Base-by-base conservation (phyloP, 2,888 invertebrate species). In the Microdon myrmicae region DNA sequence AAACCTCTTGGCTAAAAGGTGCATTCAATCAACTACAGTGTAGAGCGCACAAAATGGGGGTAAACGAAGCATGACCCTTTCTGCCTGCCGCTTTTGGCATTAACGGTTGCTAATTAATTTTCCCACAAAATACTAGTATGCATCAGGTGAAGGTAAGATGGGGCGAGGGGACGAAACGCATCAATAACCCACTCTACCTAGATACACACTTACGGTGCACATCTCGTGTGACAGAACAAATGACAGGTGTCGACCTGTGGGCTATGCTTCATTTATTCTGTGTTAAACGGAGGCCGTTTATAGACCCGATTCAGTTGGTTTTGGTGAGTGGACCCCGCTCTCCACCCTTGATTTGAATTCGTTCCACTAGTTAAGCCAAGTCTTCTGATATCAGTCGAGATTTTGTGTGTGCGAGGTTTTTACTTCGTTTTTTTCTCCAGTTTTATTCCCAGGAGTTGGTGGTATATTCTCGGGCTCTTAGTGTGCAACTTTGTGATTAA, bases 191-290 rank as follows among this genome's bases (percentile, higher is more conserved):
- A n/a, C n/a, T n/a, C n/a, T n/a, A n/a, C n/a, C n/a, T n/a, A n/a
- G n/a, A 16, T 43, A 14, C 19, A 49, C 28, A 23, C 26, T 47
- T 26, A 32, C 48, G 29, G 29, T 23, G 47, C 37, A 51, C 28
- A 58, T 51, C 45, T 64, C 41, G 64, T 32, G 51, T 43, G 25
- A 41, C 23, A 43, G 44, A 58, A 64, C 58, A 64, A 64, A 64
- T 64, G 64, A 64, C 64, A 64, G 64, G 64, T 64, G 64, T 64
- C 64, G 53, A 43, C 58, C 64, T 37, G 41, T 64, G 51, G 64
- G 58, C 34, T 58, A 64, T 53, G 51, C 51, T 41, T 64, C 64
- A 64, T 64, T 64, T 56, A 37, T 64, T 34, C 34, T 22, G 17
- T 25, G 10, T 19, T 19, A 3, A 10, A 14, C 16, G 17, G n/a